Evolutionary conservation across 2,888 invertebrate species (phyloP).

Genomic region (Caenorhabditis macrosperma): DNA sequence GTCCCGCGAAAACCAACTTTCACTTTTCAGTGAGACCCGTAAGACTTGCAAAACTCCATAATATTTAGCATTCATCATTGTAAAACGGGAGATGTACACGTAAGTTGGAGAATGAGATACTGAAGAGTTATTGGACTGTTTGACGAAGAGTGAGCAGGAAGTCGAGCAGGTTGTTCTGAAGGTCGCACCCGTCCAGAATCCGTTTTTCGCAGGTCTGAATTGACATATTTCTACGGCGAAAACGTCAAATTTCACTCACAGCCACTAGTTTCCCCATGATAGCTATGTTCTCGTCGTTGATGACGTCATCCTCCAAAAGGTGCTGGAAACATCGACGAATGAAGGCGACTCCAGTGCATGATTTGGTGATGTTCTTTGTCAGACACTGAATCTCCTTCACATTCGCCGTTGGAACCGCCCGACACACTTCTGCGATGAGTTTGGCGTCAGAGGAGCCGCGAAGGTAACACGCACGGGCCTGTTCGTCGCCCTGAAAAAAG

Average conservation of each 20-base stretch:
- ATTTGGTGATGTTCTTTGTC: conserved; percentile 22
- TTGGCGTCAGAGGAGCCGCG: conserved; percentile 17
- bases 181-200: conserved; percentile 58
- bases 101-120: background rate
- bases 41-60: no score
- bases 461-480: conserved; percentile 33
- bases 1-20: no score
- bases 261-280: conserved; percentile 48
- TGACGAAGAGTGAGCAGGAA: conserved; percentile 54
- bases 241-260: conserved; percentile 7
- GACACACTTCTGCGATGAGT: conserved; percentile 28
- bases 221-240: background rate
- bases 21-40: no score
- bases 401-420: conserved; percentile 2
- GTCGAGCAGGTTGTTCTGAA: conserved; percentile 52
- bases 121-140: conserved; percentile 19
- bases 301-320: conserved; percentile 41
- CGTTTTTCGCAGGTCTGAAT: conserved; percentile 56
- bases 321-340: conserved; percentile 49
- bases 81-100: conserved; percentile 11
- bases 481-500: conserved; percentile 36
- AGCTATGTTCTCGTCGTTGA: conserved; percentile 49
- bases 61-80: no score
- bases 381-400: conserved; percentile 20
- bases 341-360: conserved; percentile 50